Evolutionary conservation across 2,797 vertebrate species (phyloP).

Genomic region (Pseudochirops cupreus): DNA sequence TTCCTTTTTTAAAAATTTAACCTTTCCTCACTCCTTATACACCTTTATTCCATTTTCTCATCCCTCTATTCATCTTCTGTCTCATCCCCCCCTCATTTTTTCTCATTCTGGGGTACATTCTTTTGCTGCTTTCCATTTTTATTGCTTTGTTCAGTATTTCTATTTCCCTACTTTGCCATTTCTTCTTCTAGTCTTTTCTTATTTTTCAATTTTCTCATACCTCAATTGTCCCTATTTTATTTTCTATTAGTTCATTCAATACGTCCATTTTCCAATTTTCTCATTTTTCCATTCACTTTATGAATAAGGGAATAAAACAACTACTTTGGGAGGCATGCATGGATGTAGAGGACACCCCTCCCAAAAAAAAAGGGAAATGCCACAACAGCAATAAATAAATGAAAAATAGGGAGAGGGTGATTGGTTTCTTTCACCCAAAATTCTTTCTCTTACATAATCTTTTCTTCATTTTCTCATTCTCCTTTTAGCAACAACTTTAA

Average conservation of each 20-base stretch:
- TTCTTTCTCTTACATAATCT: neutral
- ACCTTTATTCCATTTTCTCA: neutral
- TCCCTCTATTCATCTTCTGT: neutral
- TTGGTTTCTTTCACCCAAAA: neutral
- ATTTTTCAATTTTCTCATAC: neutral
- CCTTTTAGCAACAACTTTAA: neutral
- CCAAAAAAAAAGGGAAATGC: neutral
- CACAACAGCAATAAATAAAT: neutral
- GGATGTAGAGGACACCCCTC: neutral
- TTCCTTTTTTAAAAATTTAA: neutral
- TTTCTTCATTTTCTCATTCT: neutral
- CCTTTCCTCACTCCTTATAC: neutral
- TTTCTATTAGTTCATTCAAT: neutral
- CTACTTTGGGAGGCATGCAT: neutral
- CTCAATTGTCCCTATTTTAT: neutral
- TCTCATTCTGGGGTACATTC: neutral
- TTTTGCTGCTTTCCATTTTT: neutral
- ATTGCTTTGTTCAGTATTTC: neutral
- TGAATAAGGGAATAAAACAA: neutral
- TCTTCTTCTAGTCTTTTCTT: neutral
- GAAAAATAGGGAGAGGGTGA: neutral
- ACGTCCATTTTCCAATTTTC: neutral
- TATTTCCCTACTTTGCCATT: neutral
- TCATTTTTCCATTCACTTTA: neutral
- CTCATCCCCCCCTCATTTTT: neutral